Evolutionary conservation across 2,113 vertebrate species (phyloP).

Genomic region (Lamprotornis superbus): DNA sequence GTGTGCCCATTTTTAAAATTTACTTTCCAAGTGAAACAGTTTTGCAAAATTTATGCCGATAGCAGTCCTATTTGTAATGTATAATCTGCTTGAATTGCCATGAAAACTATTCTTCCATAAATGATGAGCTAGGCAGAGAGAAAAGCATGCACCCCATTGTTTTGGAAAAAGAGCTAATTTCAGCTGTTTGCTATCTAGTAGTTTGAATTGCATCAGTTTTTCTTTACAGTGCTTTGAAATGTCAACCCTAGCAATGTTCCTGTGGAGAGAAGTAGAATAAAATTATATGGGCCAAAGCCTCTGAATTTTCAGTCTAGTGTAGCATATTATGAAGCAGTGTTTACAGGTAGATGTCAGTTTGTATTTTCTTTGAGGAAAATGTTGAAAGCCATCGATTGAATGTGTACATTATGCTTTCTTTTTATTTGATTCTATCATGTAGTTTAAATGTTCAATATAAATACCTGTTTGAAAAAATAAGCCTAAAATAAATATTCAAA

Average conservation of each 20-base stretch:
- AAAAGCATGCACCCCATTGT: neutral
- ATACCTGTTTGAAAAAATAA: neutral
- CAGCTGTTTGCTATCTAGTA: neutral
- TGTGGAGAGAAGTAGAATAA: neutral
- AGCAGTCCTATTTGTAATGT: neutral
- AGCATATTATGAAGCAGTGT: neutral
- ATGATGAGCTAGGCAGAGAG: neutral
- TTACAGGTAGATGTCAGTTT: neutral
- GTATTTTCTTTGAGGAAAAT: neutral
- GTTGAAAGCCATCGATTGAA: neutral
- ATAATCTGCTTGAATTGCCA: neutral
- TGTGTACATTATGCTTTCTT: neutral
- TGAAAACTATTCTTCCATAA: neutral
- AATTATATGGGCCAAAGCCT: conserved; percentile 9
- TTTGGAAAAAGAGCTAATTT: neutral
- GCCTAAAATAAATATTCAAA: neutral
- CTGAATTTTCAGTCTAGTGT: conserved; percentile 8
- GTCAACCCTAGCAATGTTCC: neutral
- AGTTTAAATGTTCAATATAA: neutral
- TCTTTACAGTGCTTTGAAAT: neutral
- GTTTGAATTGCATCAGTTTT: neutral
- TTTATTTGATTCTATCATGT: neutral
- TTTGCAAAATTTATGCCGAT: neutral
- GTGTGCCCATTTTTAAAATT: neutral
- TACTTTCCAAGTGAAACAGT: neutral